phyloP scores from a whole-genome alignment of 2,113 vertebrate genomes.

The Otolemur garnettii region DNA sequence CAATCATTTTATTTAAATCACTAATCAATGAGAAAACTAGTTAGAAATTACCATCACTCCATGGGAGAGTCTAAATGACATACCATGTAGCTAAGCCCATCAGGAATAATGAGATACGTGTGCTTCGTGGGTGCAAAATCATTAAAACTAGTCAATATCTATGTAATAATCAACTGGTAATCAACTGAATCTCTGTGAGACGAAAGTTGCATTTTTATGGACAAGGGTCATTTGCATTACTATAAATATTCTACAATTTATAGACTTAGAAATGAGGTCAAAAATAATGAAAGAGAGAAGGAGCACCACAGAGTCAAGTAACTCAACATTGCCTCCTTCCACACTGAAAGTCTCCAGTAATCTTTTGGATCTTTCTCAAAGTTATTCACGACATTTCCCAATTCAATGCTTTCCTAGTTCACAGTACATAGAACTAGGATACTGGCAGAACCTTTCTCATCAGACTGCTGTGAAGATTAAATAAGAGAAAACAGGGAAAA shows the following conservation, averaged over 20 bases:
- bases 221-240: not conserved
- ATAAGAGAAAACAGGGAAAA: not conserved
- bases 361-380: not conserved
- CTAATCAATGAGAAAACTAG: not conserved
- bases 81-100: not conserved
- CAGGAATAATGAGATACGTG: too few species aligned
- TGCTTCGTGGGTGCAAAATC: not conserved
- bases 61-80: too few species aligned
- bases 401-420: not conserved
- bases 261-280: not conserved
- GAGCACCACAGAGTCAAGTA: not conserved
- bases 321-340: not conserved
- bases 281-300: not conserved
- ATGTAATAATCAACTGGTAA: too few species aligned
- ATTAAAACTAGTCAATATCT: not conserved
- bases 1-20: not conserved
- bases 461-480: too few species aligned
- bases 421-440: too few species aligned
- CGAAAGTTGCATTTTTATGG: not conserved
- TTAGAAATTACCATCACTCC: too few species aligned
- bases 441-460: not conserved
- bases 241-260: too few species aligned
- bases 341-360: not conserved
- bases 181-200: too few species aligned
- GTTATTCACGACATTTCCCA: not conserved